phyloP scores from a whole-genome alignment of 2,797 vertebrate species.

The Gallinago solitaria region DNA sequence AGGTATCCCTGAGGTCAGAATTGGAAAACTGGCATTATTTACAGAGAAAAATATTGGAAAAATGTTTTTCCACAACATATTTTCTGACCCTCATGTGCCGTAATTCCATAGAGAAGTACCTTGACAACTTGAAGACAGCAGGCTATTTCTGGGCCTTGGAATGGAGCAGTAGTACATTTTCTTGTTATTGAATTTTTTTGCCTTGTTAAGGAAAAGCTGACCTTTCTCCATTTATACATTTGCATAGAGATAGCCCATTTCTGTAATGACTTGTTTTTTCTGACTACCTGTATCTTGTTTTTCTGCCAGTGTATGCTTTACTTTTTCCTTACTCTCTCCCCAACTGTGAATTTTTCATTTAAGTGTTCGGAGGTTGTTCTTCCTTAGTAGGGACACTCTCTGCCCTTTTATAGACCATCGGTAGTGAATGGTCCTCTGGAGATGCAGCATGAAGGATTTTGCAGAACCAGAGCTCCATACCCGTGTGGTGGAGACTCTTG shows the following conservation, averaged over 20 bases:
- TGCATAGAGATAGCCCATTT: background rate
- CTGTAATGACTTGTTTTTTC: background rate
- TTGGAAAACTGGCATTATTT: background rate
- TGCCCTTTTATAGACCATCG: background rate
- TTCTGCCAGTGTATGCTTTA: background rate
- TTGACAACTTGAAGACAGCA: background rate
- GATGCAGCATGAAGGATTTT: background rate
- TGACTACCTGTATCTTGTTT: background rate
- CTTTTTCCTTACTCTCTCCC: background rate
- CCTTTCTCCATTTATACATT: background rate
- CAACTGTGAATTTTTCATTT: background rate
- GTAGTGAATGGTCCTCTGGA: background rate
- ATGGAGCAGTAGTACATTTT: background rate
- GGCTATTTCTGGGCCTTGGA: background rate
- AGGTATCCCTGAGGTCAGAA: background rate
- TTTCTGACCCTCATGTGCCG: background rate
- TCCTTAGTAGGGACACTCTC: background rate
- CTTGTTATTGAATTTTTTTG: background rate
- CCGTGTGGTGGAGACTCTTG: no score
- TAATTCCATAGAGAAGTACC: background rate
- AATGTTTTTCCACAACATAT: background rate
- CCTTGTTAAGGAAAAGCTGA: background rate
- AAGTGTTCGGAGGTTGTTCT: background rate
- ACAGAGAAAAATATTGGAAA: no score
- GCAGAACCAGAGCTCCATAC: background rate